Conservation (phyloP, 1,140 invertebrate species). For the Macrosteles quadrilineatus region DNA sequence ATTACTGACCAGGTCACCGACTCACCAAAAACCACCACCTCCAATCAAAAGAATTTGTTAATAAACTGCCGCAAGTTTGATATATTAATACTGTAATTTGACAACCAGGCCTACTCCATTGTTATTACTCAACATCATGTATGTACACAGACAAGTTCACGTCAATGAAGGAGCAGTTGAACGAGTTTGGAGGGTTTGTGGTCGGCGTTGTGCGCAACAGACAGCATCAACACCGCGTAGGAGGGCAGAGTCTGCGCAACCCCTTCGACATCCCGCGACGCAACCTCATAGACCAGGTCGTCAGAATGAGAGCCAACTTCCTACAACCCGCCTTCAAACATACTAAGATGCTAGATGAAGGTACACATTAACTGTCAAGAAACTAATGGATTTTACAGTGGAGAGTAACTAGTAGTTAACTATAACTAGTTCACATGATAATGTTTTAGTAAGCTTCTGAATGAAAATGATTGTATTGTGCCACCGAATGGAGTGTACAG, state of each 20-base stretch:
- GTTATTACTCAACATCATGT: too few relatives aligned
- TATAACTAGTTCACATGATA: background rate
- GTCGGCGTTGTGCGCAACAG: slow-evolving; percentile 63
- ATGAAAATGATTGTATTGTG: too few relatives aligned
- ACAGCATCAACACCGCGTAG: slow-evolving; percentile 53
- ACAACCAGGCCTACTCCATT: too few relatives aligned
- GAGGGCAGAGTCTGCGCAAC: slow-evolving; percentile 84
- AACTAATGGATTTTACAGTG: background rate
- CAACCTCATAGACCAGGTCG: slow-evolving; percentile 88
- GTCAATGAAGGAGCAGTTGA: slow-evolving; percentile 75
- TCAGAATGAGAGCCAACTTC: slow-evolving; percentile 93
- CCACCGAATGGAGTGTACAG: too few relatives aligned
- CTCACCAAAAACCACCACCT: too few relatives aligned
- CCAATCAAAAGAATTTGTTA: too few relatives aligned
- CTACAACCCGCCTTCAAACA: slow-evolving; percentile 74
- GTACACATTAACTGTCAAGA: too few relatives aligned
- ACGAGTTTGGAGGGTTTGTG: slow-evolving; percentile 85
- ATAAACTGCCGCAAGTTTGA: too few relatives aligned
- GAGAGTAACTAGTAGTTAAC: background rate
- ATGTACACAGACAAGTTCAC: slow-evolving; percentile 70
- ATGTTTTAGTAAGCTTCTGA: too few relatives aligned
- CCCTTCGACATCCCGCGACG: slow-evolving; percentile 93
- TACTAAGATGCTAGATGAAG: slow-evolving; percentile 79
- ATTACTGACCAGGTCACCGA: too few relatives aligned
- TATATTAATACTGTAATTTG: too few relatives aligned